phyloP scores from a whole-genome alignment of 1,140 invertebrate species.

The Drosophila chauvacae region DNA sequence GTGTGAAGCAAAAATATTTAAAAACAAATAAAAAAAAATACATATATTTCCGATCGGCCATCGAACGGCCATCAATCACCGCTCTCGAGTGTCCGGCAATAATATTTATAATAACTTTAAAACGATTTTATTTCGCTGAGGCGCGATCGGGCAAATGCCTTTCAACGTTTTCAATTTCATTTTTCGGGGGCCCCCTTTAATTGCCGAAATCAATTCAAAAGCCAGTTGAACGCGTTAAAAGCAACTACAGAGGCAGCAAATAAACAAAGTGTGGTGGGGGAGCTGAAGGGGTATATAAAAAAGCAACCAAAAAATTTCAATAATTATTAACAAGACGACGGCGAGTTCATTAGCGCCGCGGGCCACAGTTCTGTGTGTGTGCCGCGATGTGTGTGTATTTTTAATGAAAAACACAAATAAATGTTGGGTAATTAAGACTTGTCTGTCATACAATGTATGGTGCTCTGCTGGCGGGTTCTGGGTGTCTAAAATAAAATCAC shows the following conservation, averaged over 20 bases:
- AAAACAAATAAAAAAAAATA: neutral
- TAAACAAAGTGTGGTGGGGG: conserved; percentile 22
- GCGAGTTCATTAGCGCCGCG: conserved; percentile 76
- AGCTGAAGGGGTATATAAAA: neutral
- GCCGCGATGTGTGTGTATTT: conserved; percentile 11
- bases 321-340: conserved; percentile 79
- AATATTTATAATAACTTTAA: conserved; percentile 78
- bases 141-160: conserved; percentile 40
- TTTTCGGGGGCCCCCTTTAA: conserved; percentile 65
- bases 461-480: conserved; percentile 28
- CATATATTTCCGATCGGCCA: conserved; percentile 51
- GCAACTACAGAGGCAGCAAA: conserved; percentile 61
- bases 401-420: conserved; percentile 73
- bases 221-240: conserved; percentile 80
- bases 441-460: conserved; percentile 61
- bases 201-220: conserved; percentile 82
- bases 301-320: conserved; percentile 59
- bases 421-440: conserved; percentile 80
- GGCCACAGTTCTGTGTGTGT: conserved; percentile 23
- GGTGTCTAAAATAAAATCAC: conserved; percentile 23
- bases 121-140: conserved; percentile 51
- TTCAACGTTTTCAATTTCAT: conserved; percentile 80
- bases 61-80: conserved; percentile 67
- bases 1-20: conserved; percentile 48
- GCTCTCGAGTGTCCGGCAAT: conserved; percentile 64